Conservation (phyloP, 2,888 invertebrate species). For the Formica aserva region DNA sequence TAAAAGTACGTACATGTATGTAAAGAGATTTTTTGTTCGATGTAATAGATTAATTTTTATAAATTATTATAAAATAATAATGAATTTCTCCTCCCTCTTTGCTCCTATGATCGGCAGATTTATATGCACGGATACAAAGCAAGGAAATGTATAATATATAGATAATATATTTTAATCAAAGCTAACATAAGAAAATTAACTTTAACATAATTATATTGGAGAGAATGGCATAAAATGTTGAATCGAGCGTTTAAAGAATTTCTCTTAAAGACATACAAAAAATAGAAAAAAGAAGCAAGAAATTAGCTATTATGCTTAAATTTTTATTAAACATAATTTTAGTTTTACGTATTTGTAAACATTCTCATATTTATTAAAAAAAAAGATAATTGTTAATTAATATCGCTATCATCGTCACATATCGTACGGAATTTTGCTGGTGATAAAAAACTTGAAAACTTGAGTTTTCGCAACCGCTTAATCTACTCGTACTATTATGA, state of each 20-base stretch:
- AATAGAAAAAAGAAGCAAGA: neutral
- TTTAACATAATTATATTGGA: neutral
- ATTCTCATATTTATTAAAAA: slow-evolving; percentile 2
- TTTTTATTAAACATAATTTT: neutral
- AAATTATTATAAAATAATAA: too few species aligned
- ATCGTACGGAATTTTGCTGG: neutral
- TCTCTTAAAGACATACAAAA: neutral
- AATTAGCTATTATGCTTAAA: neutral
- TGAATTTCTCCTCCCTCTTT: too few species aligned
- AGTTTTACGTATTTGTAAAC: neutral
- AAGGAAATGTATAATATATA: neutral
- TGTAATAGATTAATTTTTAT: too few species aligned
- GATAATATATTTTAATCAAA: neutral
- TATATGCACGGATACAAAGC: neutral
- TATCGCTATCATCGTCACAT: neutral
- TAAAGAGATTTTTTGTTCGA: too few species aligned
- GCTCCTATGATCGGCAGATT: neutral
- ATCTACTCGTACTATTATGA: slow-evolving; percentile 57
- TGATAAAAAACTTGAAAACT: neutral
- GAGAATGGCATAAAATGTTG: neutral
- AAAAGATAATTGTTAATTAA: slow-evolving; percentile 1
- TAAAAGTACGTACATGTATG: too few species aligned
- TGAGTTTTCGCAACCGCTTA: slow-evolving; percentile 42
- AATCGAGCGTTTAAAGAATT: neutral
- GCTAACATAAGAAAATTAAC: neutral